phyloP scores from a whole-genome alignment of 2,888 invertebrate genomes.

The Cyclophora punctaria region DNA sequence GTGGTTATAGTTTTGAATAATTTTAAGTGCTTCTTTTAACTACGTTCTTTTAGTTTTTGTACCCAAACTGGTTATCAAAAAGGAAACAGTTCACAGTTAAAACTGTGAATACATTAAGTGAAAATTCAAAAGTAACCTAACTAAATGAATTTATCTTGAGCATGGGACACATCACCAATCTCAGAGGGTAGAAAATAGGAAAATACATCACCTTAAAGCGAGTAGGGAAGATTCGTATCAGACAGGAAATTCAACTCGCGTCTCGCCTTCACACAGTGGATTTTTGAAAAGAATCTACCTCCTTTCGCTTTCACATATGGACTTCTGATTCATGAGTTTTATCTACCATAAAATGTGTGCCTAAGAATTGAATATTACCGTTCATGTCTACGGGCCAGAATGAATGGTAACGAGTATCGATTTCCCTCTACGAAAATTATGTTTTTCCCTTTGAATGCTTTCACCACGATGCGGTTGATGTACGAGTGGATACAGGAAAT shows the following conservation, averaged over 20 bases:
- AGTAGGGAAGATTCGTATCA: slow-evolving; percentile 74
- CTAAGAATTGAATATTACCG: slow-evolving; percentile 63
- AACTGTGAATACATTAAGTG: too few species aligned
- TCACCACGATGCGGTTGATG: slow-evolving; percentile 3
- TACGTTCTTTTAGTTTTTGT: too few species aligned
- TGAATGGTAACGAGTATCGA: slow-evolving; percentile 46
- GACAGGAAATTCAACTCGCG: slow-evolving; percentile 70
- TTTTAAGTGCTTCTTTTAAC: too few species aligned
- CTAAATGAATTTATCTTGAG: slow-evolving; percentile 25
- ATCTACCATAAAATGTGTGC: slow-evolving; percentile 69
- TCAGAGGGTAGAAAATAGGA: slow-evolving; percentile 62
- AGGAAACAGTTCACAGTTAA: too few species aligned
- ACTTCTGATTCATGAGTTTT: slow-evolving; percentile 72
- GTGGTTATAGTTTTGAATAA: too few species aligned
- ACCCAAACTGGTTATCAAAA: too few species aligned
- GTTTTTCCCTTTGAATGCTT: slow-evolving; percentile 7
- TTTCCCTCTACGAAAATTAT: slow-evolving; percentile 16
- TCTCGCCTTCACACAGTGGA: slow-evolving; percentile 48
- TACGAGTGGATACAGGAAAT: neutral
- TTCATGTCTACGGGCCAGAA: slow-evolving; percentile 41
- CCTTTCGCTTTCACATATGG: slow-evolving; percentile 62
- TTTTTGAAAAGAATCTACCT: slow-evolving; percentile 62
- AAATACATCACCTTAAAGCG: slow-evolving; percentile 74
- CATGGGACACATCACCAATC: slow-evolving; percentile 22
- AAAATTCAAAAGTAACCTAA: too few species aligned